Base-by-base conservation (phyloP, 2,113 vertebrate species). In the Lagopus muta region DNA sequence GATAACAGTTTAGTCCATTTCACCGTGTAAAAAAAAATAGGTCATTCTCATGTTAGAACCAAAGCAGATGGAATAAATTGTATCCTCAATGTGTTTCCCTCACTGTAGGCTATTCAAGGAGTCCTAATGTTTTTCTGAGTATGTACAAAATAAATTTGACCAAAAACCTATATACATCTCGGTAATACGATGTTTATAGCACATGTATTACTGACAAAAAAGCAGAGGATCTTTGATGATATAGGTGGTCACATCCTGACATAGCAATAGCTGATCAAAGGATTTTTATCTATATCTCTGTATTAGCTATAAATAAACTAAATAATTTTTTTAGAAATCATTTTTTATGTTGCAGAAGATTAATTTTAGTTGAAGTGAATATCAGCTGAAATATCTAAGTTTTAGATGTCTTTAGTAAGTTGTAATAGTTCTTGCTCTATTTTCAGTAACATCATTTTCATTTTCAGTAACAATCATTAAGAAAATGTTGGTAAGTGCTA, bases 401-500 rank as follows among this genome's bases (percentile, higher is more conserved):
- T 83, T 83, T 57, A 67, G 61, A 58, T 52, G 16, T 2, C 20
- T 75, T 70, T 22, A 79, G 22, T 38, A 70, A 76, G 5, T 24
- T 47, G 10, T 20, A 85, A 24, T n/a, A 36, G 13, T 66, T 71
- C 13, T 12, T 24, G 43, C 3, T 8, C 34, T 27, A 77, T 36
- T 75, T 92, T 86, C 72, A 57, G 36, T 77, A 96, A 38, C 25
- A 60, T 34, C 9, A 50, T 93, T 91, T 43, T 43, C 42, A 77
- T 36, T 75, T 92, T 86, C 72, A 57, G n/a, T 77, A 96, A 38
- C 25, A 43, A 60, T 38, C 9, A 50, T 93, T 91, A 90, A 83
- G 86, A 92, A 13, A 90, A 90, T n/a, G 15, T 38, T 69, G 32
- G 61, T 80, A 48, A 52, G 84, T 82, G 80, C 70, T 81, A 47